Evolutionary conservation across 2,888 invertebrate genomes (phyloP).

Genomic region (Lasioglossum lativentre): DNA sequence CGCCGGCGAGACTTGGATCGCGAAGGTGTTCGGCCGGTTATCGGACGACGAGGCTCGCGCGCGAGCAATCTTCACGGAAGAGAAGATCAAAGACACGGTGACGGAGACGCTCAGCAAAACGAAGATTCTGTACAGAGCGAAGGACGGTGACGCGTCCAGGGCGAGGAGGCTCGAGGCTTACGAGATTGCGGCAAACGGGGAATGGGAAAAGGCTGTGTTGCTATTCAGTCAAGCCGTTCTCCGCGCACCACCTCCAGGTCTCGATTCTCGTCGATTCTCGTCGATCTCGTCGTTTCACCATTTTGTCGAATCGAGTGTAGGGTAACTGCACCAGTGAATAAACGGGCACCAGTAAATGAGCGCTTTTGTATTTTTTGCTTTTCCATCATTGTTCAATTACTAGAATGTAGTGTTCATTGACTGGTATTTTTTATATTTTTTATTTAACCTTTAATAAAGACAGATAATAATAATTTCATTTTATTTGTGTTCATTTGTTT

Average conservation of each 20-base stretch:
- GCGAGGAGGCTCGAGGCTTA: slow-evolving; percentile 88
- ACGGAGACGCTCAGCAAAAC: slow-evolving; percentile 88
- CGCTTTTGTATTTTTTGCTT: too few species aligned
- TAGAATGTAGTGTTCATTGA: too few species aligned
- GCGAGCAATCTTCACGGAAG: slow-evolving; percentile 85
- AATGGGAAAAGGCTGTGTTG: slow-evolving; percentile 87
- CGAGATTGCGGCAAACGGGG: slow-evolving; percentile 86
- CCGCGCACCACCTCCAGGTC: slow-evolving; percentile 89
- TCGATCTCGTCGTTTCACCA: too few species aligned
- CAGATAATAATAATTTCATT: too few species aligned
- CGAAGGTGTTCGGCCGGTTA: slow-evolving; percentile 86
- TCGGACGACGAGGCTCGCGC: slow-evolving; percentile 88
- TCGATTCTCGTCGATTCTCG: too few species aligned
- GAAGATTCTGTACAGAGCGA: slow-evolving; percentile 88
- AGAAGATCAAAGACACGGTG: slow-evolving; percentile 85
- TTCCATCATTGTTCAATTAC: too few species aligned
- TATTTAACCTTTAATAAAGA: too few species aligned
- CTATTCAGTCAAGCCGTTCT: slow-evolving; percentile 91
- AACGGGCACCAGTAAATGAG: too few species aligned
- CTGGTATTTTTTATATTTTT: too few species aligned
- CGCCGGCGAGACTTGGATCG: slow-evolving; percentile 87
- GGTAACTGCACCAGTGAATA: too few species aligned
- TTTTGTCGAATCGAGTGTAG: too few species aligned
- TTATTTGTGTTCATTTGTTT: too few species aligned
- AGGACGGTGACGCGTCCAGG: slow-evolving; percentile 88